A percentile compares a stretch with the other conserved stretches of the same genome.
These are phyloP conservation scores for Andrena marginata DNA, from an alignment of 2,888 invertebrate genomes.

Conservation along the genomic window DNA sequence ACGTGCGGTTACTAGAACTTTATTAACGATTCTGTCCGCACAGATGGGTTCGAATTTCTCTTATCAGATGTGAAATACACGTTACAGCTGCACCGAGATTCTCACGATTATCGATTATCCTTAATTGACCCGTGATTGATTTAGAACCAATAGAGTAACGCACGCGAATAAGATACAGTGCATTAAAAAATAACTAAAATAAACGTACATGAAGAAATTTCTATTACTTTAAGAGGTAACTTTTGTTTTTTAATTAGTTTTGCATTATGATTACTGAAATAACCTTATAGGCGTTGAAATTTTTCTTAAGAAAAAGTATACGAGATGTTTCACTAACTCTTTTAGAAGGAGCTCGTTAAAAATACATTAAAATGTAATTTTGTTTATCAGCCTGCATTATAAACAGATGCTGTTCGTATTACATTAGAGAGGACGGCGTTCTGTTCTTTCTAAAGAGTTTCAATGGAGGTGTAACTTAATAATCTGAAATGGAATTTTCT, in stretches of 20 bases:
- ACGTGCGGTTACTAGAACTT: conserved; percentile 43
- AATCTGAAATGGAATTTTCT: too few relatives aligned
- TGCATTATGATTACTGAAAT: neutral
- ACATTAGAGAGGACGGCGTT: too few relatives aligned
- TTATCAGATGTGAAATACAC: neutral
- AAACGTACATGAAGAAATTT: too few relatives aligned
- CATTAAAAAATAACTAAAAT: neutral
- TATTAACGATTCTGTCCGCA: neutral
- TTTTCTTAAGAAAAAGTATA: neutral
- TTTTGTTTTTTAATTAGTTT: neutral
- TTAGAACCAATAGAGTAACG: neutral
- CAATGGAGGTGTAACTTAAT: too few relatives aligned
- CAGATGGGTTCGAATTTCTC: conserved; percentile 27
- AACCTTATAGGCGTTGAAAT: neutral
- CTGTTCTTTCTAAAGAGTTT: too few relatives aligned
- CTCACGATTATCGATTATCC: neutral
- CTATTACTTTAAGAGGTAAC: too few relatives aligned
- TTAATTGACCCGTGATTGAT: neutral
- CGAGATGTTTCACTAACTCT: neutral
- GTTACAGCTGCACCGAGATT: neutral
- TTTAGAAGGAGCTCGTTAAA: neutral
- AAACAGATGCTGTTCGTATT: too few relatives aligned
- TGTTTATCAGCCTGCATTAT: neutral
- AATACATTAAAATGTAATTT: neutral
- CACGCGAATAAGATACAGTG: neutral